These are phyloP conservation scores for Lycaon pictus DNA, from an alignment of 2,113 vertebrate genomes.

Conservation along the genomic window DNA sequence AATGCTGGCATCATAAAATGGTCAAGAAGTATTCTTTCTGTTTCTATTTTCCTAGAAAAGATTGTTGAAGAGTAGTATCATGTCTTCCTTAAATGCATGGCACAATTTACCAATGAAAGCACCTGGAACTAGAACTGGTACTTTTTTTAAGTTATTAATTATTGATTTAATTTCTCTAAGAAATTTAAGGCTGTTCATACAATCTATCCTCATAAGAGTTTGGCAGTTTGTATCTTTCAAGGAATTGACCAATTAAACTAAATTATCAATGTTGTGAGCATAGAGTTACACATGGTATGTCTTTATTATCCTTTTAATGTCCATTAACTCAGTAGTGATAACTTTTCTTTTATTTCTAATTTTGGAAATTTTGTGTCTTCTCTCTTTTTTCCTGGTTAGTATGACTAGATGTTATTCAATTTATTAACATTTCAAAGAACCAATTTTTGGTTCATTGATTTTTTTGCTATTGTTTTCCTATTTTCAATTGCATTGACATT, in stretches of 20 bases:
- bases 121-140: neutral
- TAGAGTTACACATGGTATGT: neutral
- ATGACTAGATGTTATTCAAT: neutral
- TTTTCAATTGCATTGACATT: constrained; percentile 14
- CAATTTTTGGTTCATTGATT: neutral
- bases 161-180: neutral
- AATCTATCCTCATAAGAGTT: neutral
- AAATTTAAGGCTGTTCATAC: neutral
- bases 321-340: neutral
- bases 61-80: neutral
- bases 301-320: constrained; percentile 30
- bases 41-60: neutral
- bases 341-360: neutral
- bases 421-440: constrained; percentile 7
- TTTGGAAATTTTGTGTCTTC: neutral
- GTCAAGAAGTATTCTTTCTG: neutral
- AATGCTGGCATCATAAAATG: neutral
- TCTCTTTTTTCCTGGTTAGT: neutral
- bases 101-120: neutral
- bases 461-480: neutral
- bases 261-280: neutral
- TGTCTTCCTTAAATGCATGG: neutral
- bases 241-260: neutral
- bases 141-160: neutral
- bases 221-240: neutral